Percentiles rank a stretch among this genome's conserved stretches.
phyloP scores from a whole-genome alignment of 2,888 invertebrate genomes.

The Masnerella sp. region DNA sequence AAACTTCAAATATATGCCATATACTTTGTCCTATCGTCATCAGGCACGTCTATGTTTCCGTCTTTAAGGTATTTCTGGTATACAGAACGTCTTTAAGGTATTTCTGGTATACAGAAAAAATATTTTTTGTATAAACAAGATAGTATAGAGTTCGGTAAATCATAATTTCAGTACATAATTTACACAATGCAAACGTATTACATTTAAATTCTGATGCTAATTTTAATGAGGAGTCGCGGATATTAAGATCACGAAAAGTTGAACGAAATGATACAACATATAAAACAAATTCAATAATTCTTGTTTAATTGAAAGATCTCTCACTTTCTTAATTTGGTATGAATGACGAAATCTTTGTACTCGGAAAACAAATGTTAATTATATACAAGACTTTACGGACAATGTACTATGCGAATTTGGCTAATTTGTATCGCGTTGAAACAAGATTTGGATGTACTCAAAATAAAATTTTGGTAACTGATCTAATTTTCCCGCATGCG shows the following conservation, averaged over 20 bases:
- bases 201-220: background rate
- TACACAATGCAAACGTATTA: slow-evolving; percentile 5
- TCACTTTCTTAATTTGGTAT: slow-evolving; percentile 46
- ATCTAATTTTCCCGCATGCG: slow-evolving; percentile 43
- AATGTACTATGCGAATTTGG: slow-evolving; percentile 16
- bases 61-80: slow-evolving; percentile 33
- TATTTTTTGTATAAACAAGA: slow-evolving; percentile 52
- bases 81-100: no score
- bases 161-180: slow-evolving; percentile 16
- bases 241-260: slow-evolving; percentile 35
- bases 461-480: slow-evolving; percentile 10
- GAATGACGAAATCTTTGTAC: slow-evolving; percentile 44
- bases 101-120: slow-evolving; percentile 12
- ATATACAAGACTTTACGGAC: slow-evolving; percentile 27
- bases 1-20: slow-evolving; percentile 55
- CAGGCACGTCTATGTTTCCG: slow-evolving; percentile 44
- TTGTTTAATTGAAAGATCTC: slow-evolving; percentile 36
- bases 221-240: background rate
- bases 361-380: slow-evolving; percentile 24
- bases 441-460: background rate
- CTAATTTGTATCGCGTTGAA: slow-evolving; percentile 48
- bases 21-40: slow-evolving; percentile 40
- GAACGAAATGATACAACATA: slow-evolving; percentile 26
- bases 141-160: slow-evolving; percentile 31
- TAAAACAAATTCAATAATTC: slow-evolving; percentile 30